A percentile compares a stretch with the other conserved stretches of the same genome.
Evolutionary conservation across 1,140 invertebrate species (phyloP).

Genomic region (Lepidurus apus): DNA sequence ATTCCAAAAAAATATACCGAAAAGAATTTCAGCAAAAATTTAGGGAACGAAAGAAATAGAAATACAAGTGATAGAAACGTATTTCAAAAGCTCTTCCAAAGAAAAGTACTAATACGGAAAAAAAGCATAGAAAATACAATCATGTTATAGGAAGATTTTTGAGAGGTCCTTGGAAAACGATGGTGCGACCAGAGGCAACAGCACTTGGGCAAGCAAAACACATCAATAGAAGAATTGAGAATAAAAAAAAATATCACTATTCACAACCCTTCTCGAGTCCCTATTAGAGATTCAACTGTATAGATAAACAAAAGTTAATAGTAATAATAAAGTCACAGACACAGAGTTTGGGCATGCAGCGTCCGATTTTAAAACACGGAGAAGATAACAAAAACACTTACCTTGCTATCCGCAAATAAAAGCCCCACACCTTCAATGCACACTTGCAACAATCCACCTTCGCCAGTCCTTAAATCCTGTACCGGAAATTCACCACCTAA

Average conservation of each 20-base stretch:
- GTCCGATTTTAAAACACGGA: conserved; percentile 26
- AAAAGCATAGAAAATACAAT: conserved; percentile 34
- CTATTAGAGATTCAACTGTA: conserved; percentile 25
- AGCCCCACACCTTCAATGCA: conserved; percentile 98
- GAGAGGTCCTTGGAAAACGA: conserved; percentile 57
- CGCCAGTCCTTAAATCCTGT: conserved; percentile 90
- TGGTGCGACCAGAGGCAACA: conserved; percentile 20
- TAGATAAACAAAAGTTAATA: conserved; percentile 30
- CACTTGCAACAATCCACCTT: conserved; percentile 95
- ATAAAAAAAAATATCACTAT: conserved; percentile 24
- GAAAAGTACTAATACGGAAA: conserved; percentile 35
- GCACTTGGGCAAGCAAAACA: conserved; percentile 27
- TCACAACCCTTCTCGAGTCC: conserved; percentile 20
- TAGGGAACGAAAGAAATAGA: not conserved
- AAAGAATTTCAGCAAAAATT: not conserved
- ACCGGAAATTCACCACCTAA: conserved; percentile 98
- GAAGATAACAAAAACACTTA: conserved; percentile 49
- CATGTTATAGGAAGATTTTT: conserved; percentile 56
- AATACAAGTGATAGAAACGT: not conserved
- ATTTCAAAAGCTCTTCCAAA: conserved; percentile 29
- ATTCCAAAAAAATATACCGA: not conserved
- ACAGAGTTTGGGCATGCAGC: not conserved
- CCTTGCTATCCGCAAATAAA: conserved; percentile 98
- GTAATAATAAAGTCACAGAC: conserved; percentile 23
- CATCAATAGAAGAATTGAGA: conserved; percentile 30